Conservation (phyloP, 2,888 invertebrate genomes). For the Andrena bucephala region DNA sequence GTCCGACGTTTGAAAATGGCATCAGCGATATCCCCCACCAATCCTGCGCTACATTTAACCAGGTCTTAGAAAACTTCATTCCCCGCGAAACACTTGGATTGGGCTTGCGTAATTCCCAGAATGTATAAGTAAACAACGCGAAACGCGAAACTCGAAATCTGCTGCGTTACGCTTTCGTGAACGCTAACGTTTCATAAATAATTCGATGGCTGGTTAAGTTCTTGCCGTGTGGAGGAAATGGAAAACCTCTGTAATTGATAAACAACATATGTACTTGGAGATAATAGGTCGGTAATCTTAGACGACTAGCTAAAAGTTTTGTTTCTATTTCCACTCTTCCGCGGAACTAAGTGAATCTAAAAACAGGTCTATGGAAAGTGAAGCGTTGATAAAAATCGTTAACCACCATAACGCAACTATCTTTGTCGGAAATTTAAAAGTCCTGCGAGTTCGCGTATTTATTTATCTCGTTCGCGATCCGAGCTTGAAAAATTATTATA, state of each 20-base stretch:
- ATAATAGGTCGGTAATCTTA: neutral
- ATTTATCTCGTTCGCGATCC: constrained; percentile 15
- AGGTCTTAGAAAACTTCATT: constrained; percentile 30
- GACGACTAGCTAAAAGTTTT: neutral
- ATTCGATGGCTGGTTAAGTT: neutral
- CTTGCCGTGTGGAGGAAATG: neutral
- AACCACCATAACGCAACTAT: no score
- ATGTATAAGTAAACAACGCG: constrained; percentile 3
- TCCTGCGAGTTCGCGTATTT: neutral
- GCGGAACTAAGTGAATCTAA: neutral
- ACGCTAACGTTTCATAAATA: constrained; percentile 5
- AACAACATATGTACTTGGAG: neutral
- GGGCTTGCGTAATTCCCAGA: constrained; percentile 10
- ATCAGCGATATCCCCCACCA: neutral
- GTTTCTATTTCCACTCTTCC: neutral
- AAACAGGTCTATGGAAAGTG: no score
- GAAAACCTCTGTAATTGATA: constrained; percentile 20
- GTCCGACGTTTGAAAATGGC: constrained; percentile 21
- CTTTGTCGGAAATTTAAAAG: no score
- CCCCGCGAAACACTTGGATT: neutral
- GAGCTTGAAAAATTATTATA: constrained; percentile 26
- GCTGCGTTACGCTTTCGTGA: constrained; percentile 33
- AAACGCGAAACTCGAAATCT: constrained; percentile 2
- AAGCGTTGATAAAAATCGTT: no score
- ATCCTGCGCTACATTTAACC: constrained; percentile 4